Evolutionary conservation across 2,888 invertebrate genomes (phyloP).

Genomic region (Hydrotaea cyrtoneurina): DNA sequence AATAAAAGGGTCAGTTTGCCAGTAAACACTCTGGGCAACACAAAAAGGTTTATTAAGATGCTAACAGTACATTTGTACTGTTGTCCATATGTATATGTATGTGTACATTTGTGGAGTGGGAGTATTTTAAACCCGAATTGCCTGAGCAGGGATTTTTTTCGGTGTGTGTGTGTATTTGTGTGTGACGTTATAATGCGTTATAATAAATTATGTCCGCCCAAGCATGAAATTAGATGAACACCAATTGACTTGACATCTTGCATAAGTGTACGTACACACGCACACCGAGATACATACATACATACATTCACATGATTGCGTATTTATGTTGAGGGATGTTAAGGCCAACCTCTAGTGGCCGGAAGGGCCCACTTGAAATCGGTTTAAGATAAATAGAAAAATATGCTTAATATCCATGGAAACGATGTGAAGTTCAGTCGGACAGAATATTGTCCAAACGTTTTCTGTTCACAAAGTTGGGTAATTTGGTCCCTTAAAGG

Average conservation of each 20-base stretch:
- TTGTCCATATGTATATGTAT: not conserved
- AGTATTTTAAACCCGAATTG: constrained; percentile 27
- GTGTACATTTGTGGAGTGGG: constrained; percentile 21
- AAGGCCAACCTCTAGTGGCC: constrained; percentile 42
- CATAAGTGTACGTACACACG: constrained; percentile 46
- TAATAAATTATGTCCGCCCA: constrained; percentile 67
- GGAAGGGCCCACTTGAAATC: not conserved
- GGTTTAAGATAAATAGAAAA: no score
- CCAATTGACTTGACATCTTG: constrained; percentile 70
- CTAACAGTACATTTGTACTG: constrained; percentile 34
- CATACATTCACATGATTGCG: not conserved
- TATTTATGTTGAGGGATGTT: constrained; percentile 35
- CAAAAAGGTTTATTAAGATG: constrained; percentile 50
- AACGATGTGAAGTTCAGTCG: no score
- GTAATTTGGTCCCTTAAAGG: no score
- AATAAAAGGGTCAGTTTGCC: constrained; percentile 50
- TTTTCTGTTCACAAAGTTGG: no score
- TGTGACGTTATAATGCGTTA: constrained; percentile 61
- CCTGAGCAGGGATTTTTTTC: constrained; percentile 30
- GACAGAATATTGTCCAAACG: no score
- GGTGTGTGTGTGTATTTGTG: not conserved
- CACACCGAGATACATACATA: not conserved
- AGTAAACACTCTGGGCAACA: constrained; percentile 19
- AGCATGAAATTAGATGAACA: constrained; percentile 71
- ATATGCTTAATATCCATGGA: no score